These are phyloP conservation scores for Podarcis raffonei DNA, from an alignment of 2,113 vertebrate species.

Conservation along the genomic window DNA sequence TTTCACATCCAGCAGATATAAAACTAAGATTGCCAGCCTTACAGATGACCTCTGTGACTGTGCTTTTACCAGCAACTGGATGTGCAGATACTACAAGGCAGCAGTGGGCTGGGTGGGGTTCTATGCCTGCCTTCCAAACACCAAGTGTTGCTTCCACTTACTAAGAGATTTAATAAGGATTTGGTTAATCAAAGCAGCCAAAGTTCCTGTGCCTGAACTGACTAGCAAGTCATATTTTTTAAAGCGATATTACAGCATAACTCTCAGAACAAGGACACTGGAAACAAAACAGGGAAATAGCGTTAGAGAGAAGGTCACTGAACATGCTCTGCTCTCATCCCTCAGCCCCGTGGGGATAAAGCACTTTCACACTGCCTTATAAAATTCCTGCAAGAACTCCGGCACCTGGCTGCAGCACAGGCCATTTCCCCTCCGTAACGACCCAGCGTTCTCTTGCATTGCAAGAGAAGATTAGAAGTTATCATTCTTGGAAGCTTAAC, in stretches of 20 bases:
- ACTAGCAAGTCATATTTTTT: background rate
- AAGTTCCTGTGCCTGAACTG: background rate
- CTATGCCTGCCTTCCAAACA: no score
- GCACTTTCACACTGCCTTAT: background rate
- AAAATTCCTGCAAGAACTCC: background rate
- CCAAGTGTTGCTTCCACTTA: no score
- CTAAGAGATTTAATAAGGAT: background rate
- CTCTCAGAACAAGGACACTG: background rate
- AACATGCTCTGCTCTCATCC: background rate
- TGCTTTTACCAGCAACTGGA: no score
- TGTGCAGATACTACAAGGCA: no score
- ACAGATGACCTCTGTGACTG: background rate
- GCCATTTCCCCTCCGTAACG: background rate
- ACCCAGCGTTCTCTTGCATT: background rate
- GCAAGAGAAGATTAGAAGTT: constrained; percentile 11
- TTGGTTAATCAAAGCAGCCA: background rate
- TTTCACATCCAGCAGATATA: background rate
- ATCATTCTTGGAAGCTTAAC: constrained; percentile 23
- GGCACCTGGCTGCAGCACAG: background rate
- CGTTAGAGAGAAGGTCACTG: constrained; percentile 22
- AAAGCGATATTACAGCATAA: background rate
- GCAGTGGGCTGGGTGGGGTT: no score
- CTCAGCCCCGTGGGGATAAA: background rate
- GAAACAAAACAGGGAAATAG: constrained; percentile 10
- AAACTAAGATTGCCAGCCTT: background rate